Evolutionary conservation across 2,797 vertebrate species (phyloP), one percentile per base, ranked within the genome.

Genomic region (Oreochromis grahami): DNA sequence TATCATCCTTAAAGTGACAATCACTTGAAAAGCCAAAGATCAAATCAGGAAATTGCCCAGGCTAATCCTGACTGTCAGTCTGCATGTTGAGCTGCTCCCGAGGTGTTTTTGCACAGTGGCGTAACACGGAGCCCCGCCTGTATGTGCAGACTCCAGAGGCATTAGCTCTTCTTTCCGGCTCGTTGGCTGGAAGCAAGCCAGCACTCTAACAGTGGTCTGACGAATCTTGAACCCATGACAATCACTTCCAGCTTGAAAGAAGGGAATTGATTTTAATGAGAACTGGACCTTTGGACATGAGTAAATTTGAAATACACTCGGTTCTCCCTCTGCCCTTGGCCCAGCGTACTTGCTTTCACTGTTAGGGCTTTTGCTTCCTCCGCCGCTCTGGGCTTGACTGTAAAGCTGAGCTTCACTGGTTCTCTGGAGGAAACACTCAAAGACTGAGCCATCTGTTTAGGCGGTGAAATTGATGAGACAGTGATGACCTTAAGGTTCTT

Each of bases 201-300:
- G 81, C 2, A 68, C 83, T 81, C 80, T 8, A 41, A 38, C 83
- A 60, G 65, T 56, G 81, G 77, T 85, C 89, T 26, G 5, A 34
- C 10, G 8, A 87, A 77, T 84, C 78, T 84, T 81, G 74, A 85
- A 83, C 86, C 76, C 77, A 48, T 10, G 4, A 78, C n/a, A n/a
- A n/a, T 84, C 82, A 74, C 82, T 77, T 90, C 58, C 72, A 43
- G 79, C 80, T 74, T 32, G 3, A 85, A 34, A 80, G n/a, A 60
- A 70, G 82, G 83, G 85, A 93, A 94, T 84, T 60, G 85, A 94
- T 89, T 92, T 90, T 90, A 94, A 94, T 90, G 68, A 94, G 90
- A 84, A 32, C 8, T 77, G 85, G 93, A 86, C 83, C 77, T 87
- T 51, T 56, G 50, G 68, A 77, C 82, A 78, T 51, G 68, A 77